Conservation (phyloP, 2,113 vertebrate genomes). For the Tetrax tetrax region DNA sequence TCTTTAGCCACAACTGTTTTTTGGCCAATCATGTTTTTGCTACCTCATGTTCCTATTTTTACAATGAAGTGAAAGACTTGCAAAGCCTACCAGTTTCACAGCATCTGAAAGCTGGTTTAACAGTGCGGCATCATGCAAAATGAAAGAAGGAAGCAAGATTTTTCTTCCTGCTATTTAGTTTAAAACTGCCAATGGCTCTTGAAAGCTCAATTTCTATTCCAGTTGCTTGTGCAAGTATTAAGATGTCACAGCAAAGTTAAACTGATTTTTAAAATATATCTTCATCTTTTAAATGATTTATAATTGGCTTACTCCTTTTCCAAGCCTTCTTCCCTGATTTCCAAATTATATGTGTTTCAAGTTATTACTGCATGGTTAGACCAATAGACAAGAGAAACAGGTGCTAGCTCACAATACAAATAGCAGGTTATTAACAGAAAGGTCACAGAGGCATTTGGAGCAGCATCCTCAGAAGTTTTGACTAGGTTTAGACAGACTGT, state of each 20-base stretch:
- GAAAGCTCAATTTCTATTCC: background rate
- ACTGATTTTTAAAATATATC: background rate
- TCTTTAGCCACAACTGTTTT: background rate
- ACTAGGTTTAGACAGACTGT: background rate
- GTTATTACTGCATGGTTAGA: background rate
- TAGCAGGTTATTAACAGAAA: background rate
- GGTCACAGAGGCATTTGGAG: background rate
- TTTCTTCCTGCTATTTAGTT: background rate
- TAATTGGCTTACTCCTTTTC: background rate
- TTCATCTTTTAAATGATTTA: background rate
- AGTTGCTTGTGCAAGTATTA: background rate
- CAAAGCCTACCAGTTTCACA: background rate
- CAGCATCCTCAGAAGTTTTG: background rate
- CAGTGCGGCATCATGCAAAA: accelerated
- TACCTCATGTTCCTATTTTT: background rate
- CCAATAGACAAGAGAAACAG: background rate
- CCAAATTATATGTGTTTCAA: background rate
- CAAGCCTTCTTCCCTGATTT: background rate
- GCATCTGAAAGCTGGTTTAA: background rate
- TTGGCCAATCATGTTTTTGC: background rate
- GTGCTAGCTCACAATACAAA: background rate
- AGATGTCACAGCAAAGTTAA: background rate
- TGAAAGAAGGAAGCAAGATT: background rate
- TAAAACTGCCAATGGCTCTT: background rate
- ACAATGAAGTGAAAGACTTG: background rate